These are phyloP conservation scores for Ctenosaura bakeri DNA, from an alignment of 2,797 vertebrate genomes.

Conservation along the genomic window DNA sequence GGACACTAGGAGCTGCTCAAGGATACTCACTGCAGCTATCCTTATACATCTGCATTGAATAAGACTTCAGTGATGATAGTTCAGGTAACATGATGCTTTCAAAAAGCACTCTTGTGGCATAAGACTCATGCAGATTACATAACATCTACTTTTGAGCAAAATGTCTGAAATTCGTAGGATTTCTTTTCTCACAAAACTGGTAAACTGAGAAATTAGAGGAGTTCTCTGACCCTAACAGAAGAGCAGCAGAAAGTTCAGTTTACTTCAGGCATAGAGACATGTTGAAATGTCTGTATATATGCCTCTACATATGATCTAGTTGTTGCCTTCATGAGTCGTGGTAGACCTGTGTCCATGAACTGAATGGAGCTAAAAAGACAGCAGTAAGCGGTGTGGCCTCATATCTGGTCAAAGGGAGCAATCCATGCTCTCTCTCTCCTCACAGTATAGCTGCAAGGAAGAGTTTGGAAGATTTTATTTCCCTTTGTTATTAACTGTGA, in stretches of 20 bases:
- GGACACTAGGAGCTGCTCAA: neutral
- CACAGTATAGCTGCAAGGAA: neutral
- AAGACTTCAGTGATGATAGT: neutral
- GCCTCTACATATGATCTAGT: neutral
- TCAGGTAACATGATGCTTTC: neutral
- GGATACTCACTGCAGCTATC: neutral
- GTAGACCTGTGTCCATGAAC: neutral
- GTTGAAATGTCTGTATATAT: too few relatives aligned
- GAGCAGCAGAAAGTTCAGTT: neutral
- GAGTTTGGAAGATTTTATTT: neutral
- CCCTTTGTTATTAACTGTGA: too few relatives aligned
- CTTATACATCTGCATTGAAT: neutral
- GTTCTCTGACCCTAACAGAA: neutral
- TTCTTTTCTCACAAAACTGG: neutral
- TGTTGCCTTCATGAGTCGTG: neutral
- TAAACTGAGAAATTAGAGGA: neutral
- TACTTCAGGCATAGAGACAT: neutral
- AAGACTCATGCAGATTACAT: neutral
- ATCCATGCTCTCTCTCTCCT: neutral
- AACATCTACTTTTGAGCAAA: neutral
- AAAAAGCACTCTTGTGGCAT: neutral
- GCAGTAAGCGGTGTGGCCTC: neutral
- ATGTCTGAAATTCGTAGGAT: neutral
- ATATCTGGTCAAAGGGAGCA: neutral
- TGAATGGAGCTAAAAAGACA: neutral